Evolutionary conservation across 2,888 invertebrate genomes (phyloP).

Genomic region (Mythimna ferrago): DNA sequence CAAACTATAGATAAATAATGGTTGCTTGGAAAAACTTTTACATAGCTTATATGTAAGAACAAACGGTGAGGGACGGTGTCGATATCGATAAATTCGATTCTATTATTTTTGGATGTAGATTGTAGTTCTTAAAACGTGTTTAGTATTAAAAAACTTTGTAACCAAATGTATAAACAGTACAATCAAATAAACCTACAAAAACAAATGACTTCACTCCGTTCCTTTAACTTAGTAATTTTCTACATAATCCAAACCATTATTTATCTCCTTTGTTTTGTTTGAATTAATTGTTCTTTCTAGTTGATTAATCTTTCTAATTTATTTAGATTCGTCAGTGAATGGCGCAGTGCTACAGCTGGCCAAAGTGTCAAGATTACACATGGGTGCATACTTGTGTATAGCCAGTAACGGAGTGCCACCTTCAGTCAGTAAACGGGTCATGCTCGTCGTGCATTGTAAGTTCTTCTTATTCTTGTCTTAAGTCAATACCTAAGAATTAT

Average conservation of each 20-base stretch:
- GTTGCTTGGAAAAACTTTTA: slow-evolving; percentile 21
- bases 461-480: slow-evolving; percentile 44
- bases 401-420: slow-evolving; percentile 96
- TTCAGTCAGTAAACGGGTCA: slow-evolving; percentile 94
- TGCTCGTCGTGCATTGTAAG: slow-evolving; percentile 96
- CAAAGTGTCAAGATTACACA: slow-evolving; percentile 93
- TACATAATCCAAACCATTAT: slow-evolving; percentile 38
- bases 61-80: neutral
- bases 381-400: slow-evolving; percentile 95
- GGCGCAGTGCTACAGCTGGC: slow-evolving; percentile 92
- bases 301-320: slow-evolving; percentile 52
- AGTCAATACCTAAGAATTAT: neutral
- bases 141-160: neutral
- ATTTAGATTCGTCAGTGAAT: slow-evolving; percentile 91
- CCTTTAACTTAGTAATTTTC: slow-evolving; percentile 37
- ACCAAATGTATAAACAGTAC: neutral
- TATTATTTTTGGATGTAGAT: neutral
- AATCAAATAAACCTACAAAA: slow-evolving; percentile 10
- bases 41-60: neutral
- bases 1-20: slow-evolving; percentile 34
- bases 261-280: slow-evolving; percentile 35
- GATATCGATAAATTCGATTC: neutral
- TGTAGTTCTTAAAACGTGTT: neutral
- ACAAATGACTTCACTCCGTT: slow-evolving; percentile 29
- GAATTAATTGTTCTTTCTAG: slow-evolving; percentile 32